Evolutionary conservation across 1,140 invertebrate species (phyloP).

Genomic region (Heliconius nattereri): DNA sequence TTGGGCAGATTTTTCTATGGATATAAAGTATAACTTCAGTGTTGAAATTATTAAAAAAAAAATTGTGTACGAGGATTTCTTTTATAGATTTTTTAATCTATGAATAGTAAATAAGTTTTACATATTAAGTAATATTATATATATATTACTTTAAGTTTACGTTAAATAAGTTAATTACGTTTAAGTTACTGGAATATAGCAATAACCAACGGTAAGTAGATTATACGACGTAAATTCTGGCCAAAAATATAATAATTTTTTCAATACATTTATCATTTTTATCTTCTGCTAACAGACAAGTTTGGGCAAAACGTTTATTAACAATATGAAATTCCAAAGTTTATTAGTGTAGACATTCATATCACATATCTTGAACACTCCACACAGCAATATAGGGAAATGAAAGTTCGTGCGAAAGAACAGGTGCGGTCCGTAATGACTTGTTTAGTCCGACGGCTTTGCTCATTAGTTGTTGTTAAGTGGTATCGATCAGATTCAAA

Average conservation of each 20-base stretch:
- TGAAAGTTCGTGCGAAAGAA: slow-evolving; percentile 63
- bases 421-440: slow-evolving; percentile 62
- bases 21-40: too few relatives aligned
- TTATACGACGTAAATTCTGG: background rate
- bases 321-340: slow-evolving; percentile 28
- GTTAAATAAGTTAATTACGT: too few relatives aligned
- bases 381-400: slow-evolving; percentile 57
- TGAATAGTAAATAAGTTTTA: too few relatives aligned
- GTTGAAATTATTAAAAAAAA: too few relatives aligned
- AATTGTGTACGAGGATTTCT: too few relatives aligned
- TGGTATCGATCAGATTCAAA: slow-evolving; percentile 60
- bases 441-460: slow-evolving; percentile 64
- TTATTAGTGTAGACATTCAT: slow-evolving; percentile 58
- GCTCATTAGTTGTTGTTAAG: slow-evolving; percentile 64
- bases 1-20: too few relatives aligned
- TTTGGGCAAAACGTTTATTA: slow-evolving; percentile 6
- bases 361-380: slow-evolving; percentile 57
- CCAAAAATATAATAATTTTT: background rate
- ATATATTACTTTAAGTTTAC: too few relatives aligned
- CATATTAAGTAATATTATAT: too few relatives aligned
- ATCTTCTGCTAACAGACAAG: background rate
- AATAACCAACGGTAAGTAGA: background rate
- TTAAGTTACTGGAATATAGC: too few relatives aligned
- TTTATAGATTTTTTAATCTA: too few relatives aligned
- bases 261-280: slow-evolving; percentile 16